These are phyloP conservation scores for Holotrichia oblita DNA, from an alignment of 1,140 invertebrate species.

Conservation along the genomic window DNA sequence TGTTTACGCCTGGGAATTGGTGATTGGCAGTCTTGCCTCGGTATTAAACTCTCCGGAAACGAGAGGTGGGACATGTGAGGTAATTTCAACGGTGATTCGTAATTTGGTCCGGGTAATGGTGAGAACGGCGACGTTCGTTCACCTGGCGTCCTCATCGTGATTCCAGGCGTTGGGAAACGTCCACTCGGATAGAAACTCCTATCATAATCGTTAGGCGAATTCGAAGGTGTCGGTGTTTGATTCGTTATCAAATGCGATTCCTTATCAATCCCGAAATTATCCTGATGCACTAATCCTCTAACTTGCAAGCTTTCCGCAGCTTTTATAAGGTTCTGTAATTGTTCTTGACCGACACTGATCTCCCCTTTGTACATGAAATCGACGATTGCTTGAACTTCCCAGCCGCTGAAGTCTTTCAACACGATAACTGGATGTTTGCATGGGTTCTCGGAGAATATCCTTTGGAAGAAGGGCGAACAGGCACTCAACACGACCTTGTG, in stretches of 20 bases:
- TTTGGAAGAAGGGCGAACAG: constrained; percentile 89
- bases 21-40: constrained; percentile 66
- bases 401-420: constrained; percentile 85
- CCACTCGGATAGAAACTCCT: constrained; percentile 50
- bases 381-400: constrained; percentile 87
- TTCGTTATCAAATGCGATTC: constrained; percentile 55
- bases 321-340: constrained; percentile 81
- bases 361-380: constrained; percentile 94
- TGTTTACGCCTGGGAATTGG: constrained; percentile 82
- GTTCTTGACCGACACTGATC: constrained; percentile 85
- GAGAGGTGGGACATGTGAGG: constrained; percentile 65
- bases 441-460: constrained; percentile 89
- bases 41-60: constrained; percentile 60
- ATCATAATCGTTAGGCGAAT: constrained; percentile 67
- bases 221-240: constrained; percentile 67
- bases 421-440: constrained; percentile 94
- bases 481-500: constrained; percentile 92
- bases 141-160: constrained; percentile 48
- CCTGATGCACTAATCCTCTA: constrained; percentile 78
- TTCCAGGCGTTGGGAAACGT: constrained; percentile 53
- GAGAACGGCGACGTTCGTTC: constrained; percentile 50
- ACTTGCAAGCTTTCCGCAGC: constrained; percentile 88
- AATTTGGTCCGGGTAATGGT: constrained; percentile 47
- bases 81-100: constrained; percentile 58
- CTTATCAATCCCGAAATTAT: constrained; percentile 69